A percentile compares a stretch with the other conserved stretches of the same genome.
Evolutionary conservation across 2,113 vertebrate species (phyloP).

Genomic region (Passer domesticus): DNA sequence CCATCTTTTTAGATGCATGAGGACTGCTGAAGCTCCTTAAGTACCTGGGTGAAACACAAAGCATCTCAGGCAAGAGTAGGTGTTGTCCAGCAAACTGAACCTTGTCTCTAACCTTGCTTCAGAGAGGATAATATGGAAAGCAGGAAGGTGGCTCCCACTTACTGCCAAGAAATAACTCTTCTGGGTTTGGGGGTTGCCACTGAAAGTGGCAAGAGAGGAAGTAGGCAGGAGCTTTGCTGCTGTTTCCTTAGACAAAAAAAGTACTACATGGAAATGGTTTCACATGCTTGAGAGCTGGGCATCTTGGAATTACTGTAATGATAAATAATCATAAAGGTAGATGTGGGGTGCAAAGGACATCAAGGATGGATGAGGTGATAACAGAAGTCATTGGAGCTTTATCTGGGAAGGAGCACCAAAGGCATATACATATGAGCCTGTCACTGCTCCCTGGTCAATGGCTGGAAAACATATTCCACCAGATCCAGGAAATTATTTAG

Average conservation of each 20-base stretch:
- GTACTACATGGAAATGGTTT: background rate
- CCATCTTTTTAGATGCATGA: background rate
- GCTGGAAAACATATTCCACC: conserved; percentile 34
- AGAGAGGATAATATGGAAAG: background rate
- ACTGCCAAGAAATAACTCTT: background rate
- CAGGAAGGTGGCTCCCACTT: background rate
- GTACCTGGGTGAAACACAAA: background rate
- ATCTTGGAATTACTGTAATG: background rate
- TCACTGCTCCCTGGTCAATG: background rate
- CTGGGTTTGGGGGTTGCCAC: background rate
- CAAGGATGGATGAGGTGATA: background rate
- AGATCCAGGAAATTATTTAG: background rate
- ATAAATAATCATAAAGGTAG: background rate
- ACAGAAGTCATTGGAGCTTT: background rate
- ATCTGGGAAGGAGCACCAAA: background rate
- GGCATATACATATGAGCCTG: background rate
- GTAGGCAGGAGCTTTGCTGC: background rate
- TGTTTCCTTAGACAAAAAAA: background rate
- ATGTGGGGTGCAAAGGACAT: background rate
- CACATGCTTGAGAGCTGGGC: background rate
- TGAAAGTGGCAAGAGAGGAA: background rate
- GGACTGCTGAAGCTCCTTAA: background rate
- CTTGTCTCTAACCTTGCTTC: background rate
- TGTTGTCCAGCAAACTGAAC: background rate
- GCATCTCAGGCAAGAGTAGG: accelerated